Evolutionary conservation across 2,113 vertebrate species (phyloP), one percentile per base, ranked within the genome.

Genomic region (Chionodraco myersi): DNA sequence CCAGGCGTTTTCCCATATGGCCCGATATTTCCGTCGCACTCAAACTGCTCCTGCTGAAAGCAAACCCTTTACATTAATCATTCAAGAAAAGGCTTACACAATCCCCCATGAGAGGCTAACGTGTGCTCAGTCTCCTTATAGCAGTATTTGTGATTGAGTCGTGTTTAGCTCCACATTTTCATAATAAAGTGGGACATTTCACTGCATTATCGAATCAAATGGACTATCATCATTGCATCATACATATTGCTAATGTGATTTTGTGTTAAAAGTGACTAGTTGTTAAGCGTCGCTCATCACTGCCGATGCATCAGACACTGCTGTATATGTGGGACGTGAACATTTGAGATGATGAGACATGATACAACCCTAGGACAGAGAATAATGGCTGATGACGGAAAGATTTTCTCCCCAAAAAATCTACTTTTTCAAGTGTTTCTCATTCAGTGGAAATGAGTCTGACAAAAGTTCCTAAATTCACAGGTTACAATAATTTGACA

Each of bases 1-100:
- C 57, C 84, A 86, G 75, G 56, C 5, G 13, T 76, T 87, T 85
- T 79, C 84, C 89, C 88, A 84, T 71, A 89, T 86, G 91, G 85
- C 36, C 44, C 56, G 62, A 58, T 80, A 64, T 86, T 87, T 86
- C 81, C 83, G 81, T 72, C 59, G 30, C 72, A 56, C 77, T 86
- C 83, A 75, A 85, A 78, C 47, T 45, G 4, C 45, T 72, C 89
- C 73, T 44, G 72, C 78, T 72, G 78, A 44, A 78, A 45, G 49
- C 78, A 61, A 86, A 57, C 61, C 23, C 61, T 63, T 63, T 58
- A 64, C 77, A 86, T 90, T 76, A 84, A 91, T 91, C 83, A 86
- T 83, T 30, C 30, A 30, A 30, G 30, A 52, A 66, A 79, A 30
- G 51, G 47, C 53, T 91, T 85, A 56, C 75, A 61, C 79, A 80